Percentiles rank a stretch among this genome's conserved stretches.
Conservation (phyloP, 2,797 vertebrate genomes). For the Alosa sapidissima region DNA sequence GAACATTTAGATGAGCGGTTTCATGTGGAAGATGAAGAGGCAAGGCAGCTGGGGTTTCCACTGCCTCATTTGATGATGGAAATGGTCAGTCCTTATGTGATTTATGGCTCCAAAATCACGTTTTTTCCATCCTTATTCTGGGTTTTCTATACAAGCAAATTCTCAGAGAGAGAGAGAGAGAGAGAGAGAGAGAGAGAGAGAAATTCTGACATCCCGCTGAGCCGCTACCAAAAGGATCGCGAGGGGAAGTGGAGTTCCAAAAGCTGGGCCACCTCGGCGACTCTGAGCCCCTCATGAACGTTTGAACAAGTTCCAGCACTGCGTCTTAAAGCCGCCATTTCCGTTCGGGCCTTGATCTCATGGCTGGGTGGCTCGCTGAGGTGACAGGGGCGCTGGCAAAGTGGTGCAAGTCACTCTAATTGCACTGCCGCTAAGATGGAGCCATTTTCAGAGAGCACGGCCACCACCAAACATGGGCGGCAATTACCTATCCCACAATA, state of each 20-base stretch:
- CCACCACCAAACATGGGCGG: neutral
- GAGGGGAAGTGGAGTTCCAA: neutral
- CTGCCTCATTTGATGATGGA: neutral
- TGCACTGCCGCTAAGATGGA: neutral
- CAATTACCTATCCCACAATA: neutral
- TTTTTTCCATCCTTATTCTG: neutral
- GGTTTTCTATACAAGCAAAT: neutral
- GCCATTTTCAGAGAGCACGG: neutral
- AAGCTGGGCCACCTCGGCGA: neutral
- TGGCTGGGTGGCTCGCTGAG: neutral
- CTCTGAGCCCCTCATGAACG: neutral
- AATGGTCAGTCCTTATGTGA: neutral
- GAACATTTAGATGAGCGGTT: conserved; percentile 24
- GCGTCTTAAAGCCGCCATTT: conserved; percentile 6
- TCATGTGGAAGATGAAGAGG: conserved; percentile 21
- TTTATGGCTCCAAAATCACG: neutral
- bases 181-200: neutral
- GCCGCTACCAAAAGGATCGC: neutral
- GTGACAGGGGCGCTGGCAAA: conserved; percentile 6
- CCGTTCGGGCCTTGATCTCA: neutral
- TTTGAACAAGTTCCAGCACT: neutral
- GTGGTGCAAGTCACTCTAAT: neutral
- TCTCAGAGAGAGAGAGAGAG: neutral
- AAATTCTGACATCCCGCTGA: neutral
- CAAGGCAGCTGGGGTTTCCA: neutral